Evolutionary conservation across 2,888 invertebrate genomes (phyloP).

Genomic region (Nephrocerus scutellatus): DNA sequence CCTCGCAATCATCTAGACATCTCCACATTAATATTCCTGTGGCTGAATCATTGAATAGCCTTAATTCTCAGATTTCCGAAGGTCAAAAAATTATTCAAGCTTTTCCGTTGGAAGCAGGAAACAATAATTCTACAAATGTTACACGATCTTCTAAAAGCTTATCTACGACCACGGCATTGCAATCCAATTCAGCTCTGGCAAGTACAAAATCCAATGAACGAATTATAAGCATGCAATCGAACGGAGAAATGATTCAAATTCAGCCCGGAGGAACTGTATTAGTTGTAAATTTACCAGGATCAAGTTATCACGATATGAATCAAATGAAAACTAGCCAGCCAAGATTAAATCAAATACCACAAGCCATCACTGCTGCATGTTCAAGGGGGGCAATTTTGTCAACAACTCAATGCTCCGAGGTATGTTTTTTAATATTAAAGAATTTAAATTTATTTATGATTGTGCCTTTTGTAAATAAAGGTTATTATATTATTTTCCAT

Average conservation of each 20-base stretch:
- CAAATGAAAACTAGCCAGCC: slow-evolving; percentile 28
- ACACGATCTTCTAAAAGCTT: too few species aligned
- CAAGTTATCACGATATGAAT: slow-evolving; percentile 15
- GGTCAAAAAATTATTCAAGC: slow-evolving; percentile 34
- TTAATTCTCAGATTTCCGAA: slow-evolving; percentile 46
- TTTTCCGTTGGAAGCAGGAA: too few species aligned
- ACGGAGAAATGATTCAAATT: slow-evolving; percentile 55
- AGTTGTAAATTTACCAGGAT: slow-evolving; percentile 68
- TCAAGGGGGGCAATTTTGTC: slow-evolving; percentile 49
- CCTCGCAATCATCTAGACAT: slow-evolving; percentile 28
- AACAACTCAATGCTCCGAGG: slow-evolving; percentile 52
- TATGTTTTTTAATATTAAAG: slow-evolving; percentile 37
- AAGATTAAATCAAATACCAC: too few species aligned
- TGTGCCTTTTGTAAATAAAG: too few species aligned
- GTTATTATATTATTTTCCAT: too few species aligned
- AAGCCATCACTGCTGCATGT: too few species aligned
- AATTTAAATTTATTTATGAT: too few species aligned
- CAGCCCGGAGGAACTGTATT: slow-evolving; percentile 68
- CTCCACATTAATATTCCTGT: slow-evolving; percentile 38
- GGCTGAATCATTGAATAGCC: slow-evolving; percentile 48
- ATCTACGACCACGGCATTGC: too few species aligned
- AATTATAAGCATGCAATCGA: slow-evolving; percentile 50
- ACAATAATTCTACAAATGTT: too few species aligned
- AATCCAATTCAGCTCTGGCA: too few species aligned
- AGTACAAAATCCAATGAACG: too few species aligned